These are phyloP conservation scores for Brachypodius melanocephalos DNA, from an alignment of 2,113 vertebrate genomes.

Conservation along the genomic window DNA sequence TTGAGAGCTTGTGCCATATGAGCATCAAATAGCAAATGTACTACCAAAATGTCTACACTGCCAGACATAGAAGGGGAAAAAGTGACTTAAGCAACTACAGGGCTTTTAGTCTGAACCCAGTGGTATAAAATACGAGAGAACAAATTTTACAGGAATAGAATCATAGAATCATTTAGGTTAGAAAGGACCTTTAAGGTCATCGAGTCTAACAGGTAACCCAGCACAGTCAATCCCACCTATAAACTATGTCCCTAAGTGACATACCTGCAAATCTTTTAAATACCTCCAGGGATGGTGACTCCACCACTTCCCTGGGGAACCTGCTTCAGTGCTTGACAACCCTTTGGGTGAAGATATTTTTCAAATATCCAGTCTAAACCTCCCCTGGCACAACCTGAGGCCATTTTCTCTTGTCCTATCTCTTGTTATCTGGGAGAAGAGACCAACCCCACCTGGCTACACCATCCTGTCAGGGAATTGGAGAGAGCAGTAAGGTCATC, in stretches of 20 bases:
- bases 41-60: not conserved
- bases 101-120: not conserved
- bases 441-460: not conserved
- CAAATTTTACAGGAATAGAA: not conserved
- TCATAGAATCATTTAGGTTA: not conserved
- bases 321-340: not conserved
- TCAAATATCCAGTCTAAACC: not conserved
- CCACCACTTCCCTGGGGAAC: not conserved
- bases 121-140: not conserved
- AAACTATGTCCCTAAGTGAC: no score
- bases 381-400: not conserved
- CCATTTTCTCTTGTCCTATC: not conserved
- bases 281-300: not conserved
- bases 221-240: not conserved
- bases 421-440: not conserved
- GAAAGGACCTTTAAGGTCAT: not conserved
- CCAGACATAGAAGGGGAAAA: not conserved
- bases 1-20: not conserved
- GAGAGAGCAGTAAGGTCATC: not conserved
- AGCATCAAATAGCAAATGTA: not conserved
- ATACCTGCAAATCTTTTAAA: not conserved
- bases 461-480: not conserved
- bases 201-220: rapidly evolving
- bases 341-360: not conserved
- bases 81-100: not conserved